Evolutionary conservation across 2,888 invertebrate species (phyloP), one percentile per base, ranked within the genome.

Genomic region (Torymus texanus): DNA sequence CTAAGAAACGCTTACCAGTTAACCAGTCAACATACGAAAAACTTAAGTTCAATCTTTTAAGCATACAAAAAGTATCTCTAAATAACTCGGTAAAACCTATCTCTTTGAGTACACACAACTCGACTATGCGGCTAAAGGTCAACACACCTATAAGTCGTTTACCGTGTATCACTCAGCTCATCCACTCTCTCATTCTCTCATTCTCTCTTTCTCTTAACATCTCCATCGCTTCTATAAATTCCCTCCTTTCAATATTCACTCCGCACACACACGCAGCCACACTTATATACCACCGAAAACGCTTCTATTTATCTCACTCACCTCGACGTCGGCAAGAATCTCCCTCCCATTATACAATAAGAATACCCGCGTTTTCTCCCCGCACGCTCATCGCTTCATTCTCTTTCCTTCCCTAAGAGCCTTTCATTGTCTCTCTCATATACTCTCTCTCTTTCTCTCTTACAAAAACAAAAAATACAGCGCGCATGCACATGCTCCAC

Each of bases 381-480:
- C 2, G 8, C 18, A 24, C n/a, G 51, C 58, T 41, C n/a, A 70
- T 51, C 53, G 21, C 56, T 51, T 8, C 41, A 41, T 41, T 41
- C 41, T 41, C 41, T 41, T 56, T 73, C 13, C 51, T 56, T 73
- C 13, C 58, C 61, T 50, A 74, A 74, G 68, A 78, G 68, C 73
- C 56, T 74, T 70, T 70, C 74, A 78, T 74, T 78, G 56, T 68
- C 63, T 51, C 56, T 58, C 41, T 21, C 21, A 21, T 21, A 29
- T n/a, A n/a, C n/a, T n/a, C 41, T 21, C 14, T 24, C 10, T 21
- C 24, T 18, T 16, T 18, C 12, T 58, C 58, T 11, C 16, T 70
- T 58, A 41, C 29, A 1, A 50, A 50, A 24, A 65, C n/a, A 51
- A 24, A 65, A 41, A 41, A 8, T 8, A 41, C 41, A 41, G 41